A percentile compares a stretch with the other conserved stretches of the same genome.
phyloP scores from a whole-genome alignment of 2,888 invertebrate species.

The Pomacea canaliculata region DNA sequence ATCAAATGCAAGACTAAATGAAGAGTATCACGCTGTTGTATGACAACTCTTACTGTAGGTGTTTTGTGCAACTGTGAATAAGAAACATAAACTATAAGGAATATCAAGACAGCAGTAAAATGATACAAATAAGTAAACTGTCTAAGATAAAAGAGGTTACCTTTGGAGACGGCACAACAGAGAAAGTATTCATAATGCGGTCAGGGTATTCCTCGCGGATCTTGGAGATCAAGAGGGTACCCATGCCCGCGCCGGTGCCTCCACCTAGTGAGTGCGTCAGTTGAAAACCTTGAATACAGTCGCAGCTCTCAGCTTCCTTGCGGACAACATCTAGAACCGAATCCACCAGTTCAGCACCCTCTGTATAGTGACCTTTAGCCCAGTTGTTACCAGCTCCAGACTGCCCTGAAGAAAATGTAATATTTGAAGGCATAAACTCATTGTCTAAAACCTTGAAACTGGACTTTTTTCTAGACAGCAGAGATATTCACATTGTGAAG shows the following conservation, averaged over 20 bases:
- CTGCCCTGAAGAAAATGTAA: conserved; percentile 29
- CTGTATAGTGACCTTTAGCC: conserved; percentile 38
- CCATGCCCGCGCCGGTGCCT: conserved; percentile 56
- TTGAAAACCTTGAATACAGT: conserved; percentile 47
- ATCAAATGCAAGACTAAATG: too few relatives aligned
- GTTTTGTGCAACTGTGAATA: too few relatives aligned
- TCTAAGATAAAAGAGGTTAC: conserved; percentile 26
- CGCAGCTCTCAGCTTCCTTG: conserved; percentile 31
- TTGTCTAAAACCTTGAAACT: too few relatives aligned
- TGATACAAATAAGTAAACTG: too few relatives aligned
- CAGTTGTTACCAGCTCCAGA: conserved; percentile 47
- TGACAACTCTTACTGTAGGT: too few relatives aligned
- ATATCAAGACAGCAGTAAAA: too few relatives aligned
- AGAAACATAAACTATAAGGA: too few relatives aligned
- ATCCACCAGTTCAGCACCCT: conserved; percentile 35
- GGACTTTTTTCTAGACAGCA: too few relatives aligned
- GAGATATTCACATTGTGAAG: too few relatives aligned
- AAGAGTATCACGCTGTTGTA: too few relatives aligned
- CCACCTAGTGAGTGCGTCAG: conserved; percentile 48
- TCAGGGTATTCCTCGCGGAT: conserved; percentile 59
- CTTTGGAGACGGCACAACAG: conserved; percentile 88
- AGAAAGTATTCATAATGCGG: conserved; percentile 89
- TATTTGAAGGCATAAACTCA: too few relatives aligned
- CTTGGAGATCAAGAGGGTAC: conserved; percentile 54
- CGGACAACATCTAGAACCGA: conserved; percentile 36